phyloP scores from a whole-genome alignment of 1,140 invertebrate genomes.

The Daktulosphaira vitifoliae region DNA sequence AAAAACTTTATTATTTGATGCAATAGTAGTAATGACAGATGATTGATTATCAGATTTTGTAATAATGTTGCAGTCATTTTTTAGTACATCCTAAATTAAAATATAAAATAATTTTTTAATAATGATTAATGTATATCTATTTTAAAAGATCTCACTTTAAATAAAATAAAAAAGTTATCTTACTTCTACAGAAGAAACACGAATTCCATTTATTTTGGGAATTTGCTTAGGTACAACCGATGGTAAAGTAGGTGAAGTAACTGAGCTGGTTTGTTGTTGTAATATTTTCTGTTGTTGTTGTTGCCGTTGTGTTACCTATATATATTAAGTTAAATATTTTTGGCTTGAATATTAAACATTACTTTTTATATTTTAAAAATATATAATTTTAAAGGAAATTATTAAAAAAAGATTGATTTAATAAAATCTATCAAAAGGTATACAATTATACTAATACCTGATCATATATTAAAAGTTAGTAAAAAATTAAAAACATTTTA shows the following conservation, averaged over 20 bases:
- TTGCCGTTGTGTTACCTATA: slow-evolving; percentile 32
- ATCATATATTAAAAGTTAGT: too few species aligned
- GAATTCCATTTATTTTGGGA: slow-evolving; percentile 13
- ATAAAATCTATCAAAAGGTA: too few species aligned
- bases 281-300: slow-evolving; percentile 32
- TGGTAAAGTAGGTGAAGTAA: neutral
- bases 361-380: too few species aligned
- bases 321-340: too few species aligned
- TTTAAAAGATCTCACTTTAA: too few species aligned
- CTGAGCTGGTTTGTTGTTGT: slow-evolving; percentile 11
- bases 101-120: too few species aligned
- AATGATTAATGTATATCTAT: too few species aligned
- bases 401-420: too few species aligned
- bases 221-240: slow-evolving; percentile 4
- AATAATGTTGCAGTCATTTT: neutral
- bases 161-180: neutral
- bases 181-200: slow-evolving; percentile 1
- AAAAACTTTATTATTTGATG: slow-evolving; percentile 48
- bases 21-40: slow-evolving; percentile 19
- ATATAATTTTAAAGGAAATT: too few species aligned
- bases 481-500: too few species aligned
- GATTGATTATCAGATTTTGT: slow-evolving; percentile 15
- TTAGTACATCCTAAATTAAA: slow-evolving; percentile 3
- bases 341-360: too few species aligned
- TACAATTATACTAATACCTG: too few species aligned